phyloP scores from a whole-genome alignment of 2,797 vertebrate genomes.

The Enoplosus armatus region DNA sequence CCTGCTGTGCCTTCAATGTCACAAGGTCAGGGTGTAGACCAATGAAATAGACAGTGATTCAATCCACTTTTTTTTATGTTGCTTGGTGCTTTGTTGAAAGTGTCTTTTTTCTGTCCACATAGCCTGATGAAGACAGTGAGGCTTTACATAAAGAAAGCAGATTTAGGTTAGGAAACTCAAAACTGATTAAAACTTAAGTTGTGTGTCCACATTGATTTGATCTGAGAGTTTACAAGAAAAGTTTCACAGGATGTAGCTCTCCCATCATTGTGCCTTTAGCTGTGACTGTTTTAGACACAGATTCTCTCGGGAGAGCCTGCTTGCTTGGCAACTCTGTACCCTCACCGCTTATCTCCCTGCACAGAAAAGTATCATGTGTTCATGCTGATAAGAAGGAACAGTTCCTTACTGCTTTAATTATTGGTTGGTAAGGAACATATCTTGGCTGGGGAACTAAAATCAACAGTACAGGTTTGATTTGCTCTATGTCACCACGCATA shows the following conservation, averaged over 20 bases:
- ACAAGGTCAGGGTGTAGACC: neutral
- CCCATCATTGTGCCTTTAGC: neutral
- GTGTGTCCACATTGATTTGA: neutral
- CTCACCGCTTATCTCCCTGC: constrained; percentile 35
- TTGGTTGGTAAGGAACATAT: neutral
- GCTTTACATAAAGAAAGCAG: too few relatives aligned
- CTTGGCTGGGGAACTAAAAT: neutral
- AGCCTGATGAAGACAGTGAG: too few relatives aligned
- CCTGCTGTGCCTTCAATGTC: neutral
- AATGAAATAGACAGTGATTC: neutral
- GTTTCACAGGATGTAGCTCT: constrained; percentile 11
- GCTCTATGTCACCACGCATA: neutral
- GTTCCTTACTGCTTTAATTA: constrained; percentile 14
- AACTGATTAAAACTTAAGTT: too few relatives aligned
- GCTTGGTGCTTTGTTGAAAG: neutral
- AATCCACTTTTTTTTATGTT: too few relatives aligned
- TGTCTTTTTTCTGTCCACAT: neutral
- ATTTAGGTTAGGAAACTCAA: too few relatives aligned
- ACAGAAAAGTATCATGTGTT: constrained; percentile 29
- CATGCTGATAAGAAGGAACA: constrained; percentile 34
- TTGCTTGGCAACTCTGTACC: constrained; percentile 41
- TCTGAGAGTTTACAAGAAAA: neutral
- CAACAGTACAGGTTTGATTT: constrained; percentile 5
- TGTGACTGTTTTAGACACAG: constrained; percentile 2
- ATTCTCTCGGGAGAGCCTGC: neutral